Percentiles rank a stretch among this genome's conserved stretches.
Conservation (phyloP, 1,140 invertebrate genomes). For the Aethina tumida region DNA sequence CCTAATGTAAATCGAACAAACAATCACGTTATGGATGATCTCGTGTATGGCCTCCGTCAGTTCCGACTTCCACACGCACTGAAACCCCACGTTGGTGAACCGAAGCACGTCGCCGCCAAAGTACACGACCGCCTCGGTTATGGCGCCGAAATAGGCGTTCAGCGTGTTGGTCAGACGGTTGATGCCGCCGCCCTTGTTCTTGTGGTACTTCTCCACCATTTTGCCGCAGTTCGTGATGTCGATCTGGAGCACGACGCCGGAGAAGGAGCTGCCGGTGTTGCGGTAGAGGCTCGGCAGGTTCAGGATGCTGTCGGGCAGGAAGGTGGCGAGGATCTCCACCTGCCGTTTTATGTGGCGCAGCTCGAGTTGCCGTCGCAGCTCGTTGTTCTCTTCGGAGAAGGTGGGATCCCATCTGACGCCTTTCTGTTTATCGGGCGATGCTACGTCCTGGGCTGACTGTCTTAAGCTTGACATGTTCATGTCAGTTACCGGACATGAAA, state of each 20-base stretch:
- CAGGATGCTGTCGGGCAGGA: slow-evolving; percentile 15
- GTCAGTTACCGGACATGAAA: no score
- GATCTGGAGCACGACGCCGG: slow-evolving; percentile 42
- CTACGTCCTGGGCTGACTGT: no score
- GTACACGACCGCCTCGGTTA: no score
- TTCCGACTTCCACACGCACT: no score
- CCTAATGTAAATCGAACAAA: no score
- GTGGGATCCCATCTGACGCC: slow-evolving; percentile 7
- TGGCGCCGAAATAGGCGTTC: slow-evolving; percentile 50
- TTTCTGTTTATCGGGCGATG: no score
- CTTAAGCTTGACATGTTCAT: no score
- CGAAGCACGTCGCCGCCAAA: no score
- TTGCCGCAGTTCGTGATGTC: slow-evolving; percentile 53
- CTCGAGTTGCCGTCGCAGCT: slow-evolving; percentile 13
- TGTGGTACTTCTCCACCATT: slow-evolving; percentile 48
- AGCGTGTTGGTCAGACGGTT: slow-evolving; percentile 49
- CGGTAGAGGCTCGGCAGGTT: slow-evolving; percentile 8
- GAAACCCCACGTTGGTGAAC: no score
- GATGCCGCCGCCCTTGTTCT: slow-evolving; percentile 45
- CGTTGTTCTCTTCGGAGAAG: slow-evolving; percentile 10
- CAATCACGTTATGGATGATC: no score
- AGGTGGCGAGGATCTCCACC: slow-evolving; percentile 13
- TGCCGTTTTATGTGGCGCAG: slow-evolving; percentile 12
- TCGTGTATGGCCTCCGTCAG: no score
- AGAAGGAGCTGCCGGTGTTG: slow-evolving; percentile 1